Evolutionary conservation across 2,113 vertebrate species (phyloP).

Genomic region (Charadrius vociferus): DNA sequence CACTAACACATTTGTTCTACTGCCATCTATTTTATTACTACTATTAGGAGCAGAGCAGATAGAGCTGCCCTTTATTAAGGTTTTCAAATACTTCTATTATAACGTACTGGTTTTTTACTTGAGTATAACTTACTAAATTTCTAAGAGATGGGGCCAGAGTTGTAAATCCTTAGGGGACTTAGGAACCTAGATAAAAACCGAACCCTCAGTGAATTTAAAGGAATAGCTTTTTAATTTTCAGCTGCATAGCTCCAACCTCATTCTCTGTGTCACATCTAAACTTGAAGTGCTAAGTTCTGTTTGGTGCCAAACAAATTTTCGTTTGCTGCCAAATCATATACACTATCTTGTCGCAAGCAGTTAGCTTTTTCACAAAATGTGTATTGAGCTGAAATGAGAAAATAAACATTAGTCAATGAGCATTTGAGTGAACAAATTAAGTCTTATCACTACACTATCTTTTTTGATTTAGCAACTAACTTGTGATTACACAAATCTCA

Average conservation of each 20-base stretch:
- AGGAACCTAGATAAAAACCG: not conserved
- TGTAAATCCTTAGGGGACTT: not conserved
- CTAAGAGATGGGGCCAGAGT: not conserved
- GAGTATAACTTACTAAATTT: not conserved
- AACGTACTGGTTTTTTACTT: not conserved
- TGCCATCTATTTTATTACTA: not conserved
- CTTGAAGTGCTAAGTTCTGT: not conserved
- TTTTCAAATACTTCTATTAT: not conserved
- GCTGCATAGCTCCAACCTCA: not conserved
- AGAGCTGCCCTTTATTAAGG: not conserved
- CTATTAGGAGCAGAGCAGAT: not conserved
- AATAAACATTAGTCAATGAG: not conserved
- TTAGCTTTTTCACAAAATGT: not conserved
- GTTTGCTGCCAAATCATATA: not conserved
- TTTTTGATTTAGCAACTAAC: not conserved
- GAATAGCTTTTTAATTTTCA: not conserved
- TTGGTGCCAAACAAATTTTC: not conserved
- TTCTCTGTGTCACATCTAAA: not conserved
- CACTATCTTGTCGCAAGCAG: not conserved
- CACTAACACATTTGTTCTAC: not conserved
- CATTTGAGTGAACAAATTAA: not conserved
- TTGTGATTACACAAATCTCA: not conserved
- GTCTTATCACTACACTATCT: not conserved
- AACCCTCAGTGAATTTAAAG: not conserved
- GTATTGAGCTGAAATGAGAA: not conserved